phyloP scores from a whole-genome alignment of 2,797 vertebrate species.

The Ptychobarbus kaznakovi region DNA sequence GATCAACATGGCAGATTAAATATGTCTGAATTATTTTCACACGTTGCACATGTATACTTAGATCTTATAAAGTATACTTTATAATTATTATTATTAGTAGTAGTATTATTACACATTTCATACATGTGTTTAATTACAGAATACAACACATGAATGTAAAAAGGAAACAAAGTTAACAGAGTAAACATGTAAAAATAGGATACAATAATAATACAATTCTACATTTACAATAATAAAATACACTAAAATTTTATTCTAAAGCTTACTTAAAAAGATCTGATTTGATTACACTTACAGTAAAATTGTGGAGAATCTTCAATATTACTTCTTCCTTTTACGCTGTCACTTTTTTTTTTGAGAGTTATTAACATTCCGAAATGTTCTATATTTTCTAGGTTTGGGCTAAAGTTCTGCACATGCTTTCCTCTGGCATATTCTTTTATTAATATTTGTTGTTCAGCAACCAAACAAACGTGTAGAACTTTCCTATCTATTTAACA shows the following conservation, averaged over 20 bases:
- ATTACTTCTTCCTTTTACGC: background rate
- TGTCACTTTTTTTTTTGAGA: background rate
- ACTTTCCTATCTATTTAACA: background rate
- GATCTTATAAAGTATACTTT: background rate
- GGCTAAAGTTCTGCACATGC: background rate
- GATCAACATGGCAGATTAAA: background rate
- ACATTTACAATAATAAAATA: background rate
- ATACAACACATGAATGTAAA: background rate
- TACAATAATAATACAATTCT: background rate
- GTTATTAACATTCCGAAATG: background rate
- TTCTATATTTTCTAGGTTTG: background rate
- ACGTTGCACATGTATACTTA: background rate
- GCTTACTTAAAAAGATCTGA: background rate
- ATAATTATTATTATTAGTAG: background rate
- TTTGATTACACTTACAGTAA: background rate
- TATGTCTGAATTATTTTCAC: background rate
- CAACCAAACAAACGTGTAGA: background rate
- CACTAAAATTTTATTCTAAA: background rate
- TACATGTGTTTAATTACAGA: background rate
- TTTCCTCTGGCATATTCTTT: background rate
- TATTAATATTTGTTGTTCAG: background rate
- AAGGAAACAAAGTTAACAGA: background rate
- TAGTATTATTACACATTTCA: background rate
- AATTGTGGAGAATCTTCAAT: background rate
- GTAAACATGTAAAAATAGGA: background rate